Evolutionary conservation across 1,140 invertebrate species (phyloP).

Genomic region (Kradibia gibbosae): DNA sequence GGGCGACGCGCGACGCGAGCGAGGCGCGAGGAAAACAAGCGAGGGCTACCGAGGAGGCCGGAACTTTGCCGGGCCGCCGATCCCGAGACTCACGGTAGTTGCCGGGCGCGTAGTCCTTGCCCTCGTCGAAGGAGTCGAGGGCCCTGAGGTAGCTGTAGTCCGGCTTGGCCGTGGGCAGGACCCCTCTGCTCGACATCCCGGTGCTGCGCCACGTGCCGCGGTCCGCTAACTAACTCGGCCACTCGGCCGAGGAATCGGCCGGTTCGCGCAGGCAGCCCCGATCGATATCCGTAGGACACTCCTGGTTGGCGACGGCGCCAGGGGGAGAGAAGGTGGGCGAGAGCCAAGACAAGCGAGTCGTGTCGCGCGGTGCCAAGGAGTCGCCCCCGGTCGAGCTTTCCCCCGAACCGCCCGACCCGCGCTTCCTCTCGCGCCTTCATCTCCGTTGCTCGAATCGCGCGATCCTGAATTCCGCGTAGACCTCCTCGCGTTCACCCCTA

Average conservation of each 20-base stretch:
- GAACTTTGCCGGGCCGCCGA: not conserved
- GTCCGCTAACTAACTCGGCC: not conserved
- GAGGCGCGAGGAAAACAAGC: not conserved
- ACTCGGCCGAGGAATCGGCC: not conserved
- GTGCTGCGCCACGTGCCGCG: not conserved
- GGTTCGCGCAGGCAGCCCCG: not conserved
- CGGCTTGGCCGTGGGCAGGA: constrained; percentile 55
- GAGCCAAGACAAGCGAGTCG: not conserved
- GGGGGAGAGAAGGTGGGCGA: not conserved
- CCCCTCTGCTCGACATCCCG: constrained; percentile 69
- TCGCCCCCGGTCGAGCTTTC: too few relatives aligned
- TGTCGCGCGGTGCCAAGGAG: not conserved
- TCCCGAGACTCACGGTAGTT: constrained; percentile 39
- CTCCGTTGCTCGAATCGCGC: not conserved
- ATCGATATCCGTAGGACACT: not conserved
- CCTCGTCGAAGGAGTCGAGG: constrained; percentile 63
- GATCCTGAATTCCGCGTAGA: too few relatives aligned
- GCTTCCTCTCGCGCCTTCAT: not conserved
- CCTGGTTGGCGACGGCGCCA: too few relatives aligned
- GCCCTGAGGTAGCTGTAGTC: constrained; percentile 57
- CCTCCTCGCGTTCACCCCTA: too few relatives aligned
- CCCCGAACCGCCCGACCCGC: not conserved
- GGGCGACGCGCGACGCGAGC: not conserved
- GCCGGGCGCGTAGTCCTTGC: constrained; percentile 54
- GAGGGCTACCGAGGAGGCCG: too few relatives aligned